phyloP scores from a whole-genome alignment of 2,888 invertebrate species.

The Tachina grossa region DNA sequence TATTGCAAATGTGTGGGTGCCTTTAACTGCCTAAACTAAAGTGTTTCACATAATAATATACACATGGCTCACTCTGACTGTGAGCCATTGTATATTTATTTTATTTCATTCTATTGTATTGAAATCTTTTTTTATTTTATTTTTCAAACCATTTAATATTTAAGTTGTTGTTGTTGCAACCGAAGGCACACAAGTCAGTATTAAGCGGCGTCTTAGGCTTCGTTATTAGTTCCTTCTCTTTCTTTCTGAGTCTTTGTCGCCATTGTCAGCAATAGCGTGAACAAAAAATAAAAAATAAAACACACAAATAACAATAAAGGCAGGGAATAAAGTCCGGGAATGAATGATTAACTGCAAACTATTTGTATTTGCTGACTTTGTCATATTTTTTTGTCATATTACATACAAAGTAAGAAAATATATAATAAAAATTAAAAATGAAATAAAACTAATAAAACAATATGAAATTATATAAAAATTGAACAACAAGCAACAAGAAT shows the following conservation, averaged over 20 bases:
- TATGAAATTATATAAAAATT: constrained; percentile 46
- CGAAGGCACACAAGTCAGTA: constrained; percentile 40
- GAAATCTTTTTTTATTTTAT: constrained; percentile 23
- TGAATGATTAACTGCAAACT: constrained; percentile 65
- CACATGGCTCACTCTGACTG: no score
- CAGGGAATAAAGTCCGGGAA: constrained; percentile 28
- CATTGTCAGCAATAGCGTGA: constrained; percentile 42
- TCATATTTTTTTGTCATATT: constrained; percentile 33
- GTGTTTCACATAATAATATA: no score
- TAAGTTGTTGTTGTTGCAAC: constrained; percentile 35
- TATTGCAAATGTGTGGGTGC: no score
- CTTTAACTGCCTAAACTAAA: no score
- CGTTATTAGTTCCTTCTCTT: constrained; percentile 11
- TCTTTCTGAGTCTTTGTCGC: constrained; percentile 28
- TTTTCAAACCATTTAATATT: constrained; percentile 47
- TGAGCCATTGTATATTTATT: constrained; percentile 1
- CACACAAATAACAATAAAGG: constrained; percentile 5
- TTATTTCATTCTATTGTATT: constrained; percentile 34
- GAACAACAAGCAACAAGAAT: constrained; percentile 48
- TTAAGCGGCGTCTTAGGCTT: constrained; percentile 38
- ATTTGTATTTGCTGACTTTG: constrained; percentile 54
- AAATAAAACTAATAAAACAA: constrained; percentile 56
- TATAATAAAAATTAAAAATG: constrained; percentile 24
- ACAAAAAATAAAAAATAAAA: constrained; percentile 10
- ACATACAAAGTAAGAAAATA: constrained; percentile 27